These are phyloP conservation scores for Ephydatia muelleri DNA, from an alignment of 37 sponge, comb jelly and placozoan genomes.

Conservation along the genomic window DNA sequence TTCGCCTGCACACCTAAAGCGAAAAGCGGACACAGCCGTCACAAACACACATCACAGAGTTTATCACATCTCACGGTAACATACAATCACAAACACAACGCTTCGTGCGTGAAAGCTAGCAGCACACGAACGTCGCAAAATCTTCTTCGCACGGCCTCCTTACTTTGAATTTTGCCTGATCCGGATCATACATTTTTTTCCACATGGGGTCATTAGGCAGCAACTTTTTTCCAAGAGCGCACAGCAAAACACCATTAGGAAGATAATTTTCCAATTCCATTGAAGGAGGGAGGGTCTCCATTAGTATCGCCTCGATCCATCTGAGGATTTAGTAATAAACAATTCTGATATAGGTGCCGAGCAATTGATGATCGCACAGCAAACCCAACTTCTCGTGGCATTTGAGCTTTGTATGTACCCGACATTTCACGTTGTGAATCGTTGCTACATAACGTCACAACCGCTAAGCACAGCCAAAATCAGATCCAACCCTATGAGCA, in stretches of 20 bases:
- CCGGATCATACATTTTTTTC: slow-evolving; percentile 73
- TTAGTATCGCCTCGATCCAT: slow-evolving; percentile 71
- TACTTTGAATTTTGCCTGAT: slow-evolving; percentile 68
- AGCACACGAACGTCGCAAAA: neutral
- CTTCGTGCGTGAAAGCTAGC: neutral
- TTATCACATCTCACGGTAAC: neutral
- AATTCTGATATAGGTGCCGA: neutral
- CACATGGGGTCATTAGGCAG: slow-evolving; percentile 69
- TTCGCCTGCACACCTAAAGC: neutral
- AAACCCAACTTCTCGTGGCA: too few relatives aligned
- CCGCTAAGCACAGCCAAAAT: too few relatives aligned
- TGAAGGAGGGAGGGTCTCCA: slow-evolving; percentile 47
- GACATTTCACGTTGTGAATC: too few relatives aligned
- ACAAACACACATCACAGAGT: neutral
- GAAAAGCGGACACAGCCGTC: neutral
- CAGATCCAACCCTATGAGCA: neutral
- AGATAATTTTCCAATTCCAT: slow-evolving; percentile 62
- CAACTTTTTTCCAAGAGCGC: slow-evolving; percentile 67
- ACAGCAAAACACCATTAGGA: slow-evolving; percentile 73
- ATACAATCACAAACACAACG: neutral
- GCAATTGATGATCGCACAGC: neutral
- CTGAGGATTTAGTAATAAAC: slow-evolving; percentile 18
- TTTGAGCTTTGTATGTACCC: too few relatives aligned
- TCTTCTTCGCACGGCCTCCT: too few relatives aligned
- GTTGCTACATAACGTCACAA: too few relatives aligned